phyloP scores from a whole-genome alignment of 2,888 invertebrate species.

The Eupithecia subumbrata region DNA sequence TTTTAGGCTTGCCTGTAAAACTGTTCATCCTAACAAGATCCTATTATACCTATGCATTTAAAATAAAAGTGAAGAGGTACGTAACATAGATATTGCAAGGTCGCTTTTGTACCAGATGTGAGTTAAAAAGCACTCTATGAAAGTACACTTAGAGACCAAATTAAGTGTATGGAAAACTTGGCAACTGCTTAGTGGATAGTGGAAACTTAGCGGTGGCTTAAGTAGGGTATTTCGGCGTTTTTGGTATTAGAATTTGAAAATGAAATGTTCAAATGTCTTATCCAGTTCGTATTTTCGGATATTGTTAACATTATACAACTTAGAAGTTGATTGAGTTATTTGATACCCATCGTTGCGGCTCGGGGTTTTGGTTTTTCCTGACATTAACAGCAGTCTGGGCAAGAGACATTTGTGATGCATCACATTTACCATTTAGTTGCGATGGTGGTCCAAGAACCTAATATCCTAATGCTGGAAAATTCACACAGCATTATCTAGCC shows the following conservation, averaged over 20 bases:
- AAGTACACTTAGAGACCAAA: constrained; percentile 47
- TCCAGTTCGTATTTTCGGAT: not conserved
- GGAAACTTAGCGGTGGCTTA: constrained; percentile 51
- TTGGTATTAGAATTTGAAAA: not conserved
- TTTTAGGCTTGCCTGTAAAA: constrained; percentile 38
- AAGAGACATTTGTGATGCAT: too few species aligned
- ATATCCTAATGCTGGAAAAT: too few species aligned
- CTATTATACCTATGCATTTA: constrained; percentile 48
- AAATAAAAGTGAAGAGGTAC: constrained; percentile 43
- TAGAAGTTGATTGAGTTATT: too few species aligned
- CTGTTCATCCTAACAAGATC: constrained; percentile 52
- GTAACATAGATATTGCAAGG: constrained; percentile 40
- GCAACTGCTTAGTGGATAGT: constrained; percentile 59
- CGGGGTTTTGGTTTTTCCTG: too few species aligned
- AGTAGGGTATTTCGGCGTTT: constrained; percentile 40
- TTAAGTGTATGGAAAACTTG: constrained; percentile 51
- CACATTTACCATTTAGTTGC: too few species aligned
- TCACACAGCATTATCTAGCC: too few species aligned
- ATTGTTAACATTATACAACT: not conserved
- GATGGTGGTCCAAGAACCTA: too few species aligned
- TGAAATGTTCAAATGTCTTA: not conserved
- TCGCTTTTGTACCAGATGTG: constrained; percentile 12
- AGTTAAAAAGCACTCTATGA: constrained; percentile 39
- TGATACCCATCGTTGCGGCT: too few species aligned
- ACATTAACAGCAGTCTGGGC: too few species aligned